Conservation (phyloP, 2,797 vertebrate genomes). For the Epinephelus malabaricus region DNA sequence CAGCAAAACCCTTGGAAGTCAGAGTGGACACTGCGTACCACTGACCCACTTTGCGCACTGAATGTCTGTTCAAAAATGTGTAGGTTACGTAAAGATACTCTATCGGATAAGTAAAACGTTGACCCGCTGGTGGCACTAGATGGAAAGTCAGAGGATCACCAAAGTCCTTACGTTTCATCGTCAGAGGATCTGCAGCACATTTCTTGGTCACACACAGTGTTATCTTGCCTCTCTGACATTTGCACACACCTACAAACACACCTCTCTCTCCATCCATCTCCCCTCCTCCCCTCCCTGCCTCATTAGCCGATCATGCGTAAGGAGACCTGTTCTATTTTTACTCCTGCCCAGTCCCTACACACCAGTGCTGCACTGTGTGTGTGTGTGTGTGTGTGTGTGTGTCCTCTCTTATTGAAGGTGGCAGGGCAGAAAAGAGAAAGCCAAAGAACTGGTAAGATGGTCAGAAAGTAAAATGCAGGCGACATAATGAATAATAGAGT, state of each 20-base stretch:
- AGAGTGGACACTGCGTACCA: no score
- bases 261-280: slow-evolving; percentile 31
- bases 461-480: slow-evolving; percentile 36
- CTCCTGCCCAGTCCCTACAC: slow-evolving; percentile 51
- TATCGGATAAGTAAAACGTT: no score
- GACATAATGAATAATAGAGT: slow-evolving; percentile 35
- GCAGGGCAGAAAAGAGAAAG: slow-evolving; percentile 41
- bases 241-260: slow-evolving; percentile 30
- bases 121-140: no score
- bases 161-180: not conserved
- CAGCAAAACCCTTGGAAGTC: no score
- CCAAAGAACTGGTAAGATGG: slow-evolving; percentile 18
- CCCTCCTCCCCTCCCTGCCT: slow-evolving; percentile 44
- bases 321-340: slow-evolving; percentile 83
- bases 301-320: slow-evolving; percentile 79
- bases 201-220: not conserved
- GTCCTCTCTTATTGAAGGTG: slow-evolving; percentile 64
- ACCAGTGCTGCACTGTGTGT: slow-evolving; percentile 45
- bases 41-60: no score
- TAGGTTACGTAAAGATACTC: no score
- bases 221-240: slow-evolving; percentile 10
- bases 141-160: no score
- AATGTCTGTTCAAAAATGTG: no score
- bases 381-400: slow-evolving; percentile 22
- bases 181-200: not conserved